Evolutionary conservation across 2,888 invertebrate species (phyloP).

Genomic region (Pseudococcus longispinus): DNA sequence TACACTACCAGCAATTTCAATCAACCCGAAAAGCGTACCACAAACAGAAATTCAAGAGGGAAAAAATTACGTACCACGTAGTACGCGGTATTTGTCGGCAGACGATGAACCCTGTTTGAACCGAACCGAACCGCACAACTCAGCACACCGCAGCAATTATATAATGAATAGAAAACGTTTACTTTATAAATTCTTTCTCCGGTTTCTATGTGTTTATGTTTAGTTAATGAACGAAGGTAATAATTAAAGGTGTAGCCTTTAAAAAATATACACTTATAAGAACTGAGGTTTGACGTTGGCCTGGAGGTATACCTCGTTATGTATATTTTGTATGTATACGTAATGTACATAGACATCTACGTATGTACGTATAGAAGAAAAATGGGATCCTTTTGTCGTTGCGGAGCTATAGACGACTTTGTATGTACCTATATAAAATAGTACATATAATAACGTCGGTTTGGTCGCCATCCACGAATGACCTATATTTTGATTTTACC

Average conservation of each 20-base stretch:
- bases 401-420: background rate
- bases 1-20: too few species aligned
- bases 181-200: background rate
- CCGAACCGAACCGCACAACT: background rate
- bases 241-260: conserved; percentile 24
- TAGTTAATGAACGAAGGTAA: conserved; percentile 25
- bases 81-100: too few species aligned
- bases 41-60: background rate
- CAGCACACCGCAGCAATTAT: background rate
- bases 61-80: too few species aligned
- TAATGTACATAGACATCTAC: background rate
- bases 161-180: conserved; percentile 34
- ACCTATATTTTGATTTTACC: conserved; percentile 14
- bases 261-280: background rate
- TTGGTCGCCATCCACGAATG: background rate
- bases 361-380: background rate
- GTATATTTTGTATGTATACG: background rate
- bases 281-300: background rate
- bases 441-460: conserved; percentile 18
- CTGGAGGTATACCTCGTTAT: background rate
- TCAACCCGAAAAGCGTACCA: too few species aligned
- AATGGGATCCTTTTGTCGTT: background rate
- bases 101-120: background rate
- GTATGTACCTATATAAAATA: conserved; percentile 9
- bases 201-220: background rate